A percentile compares a stretch with the other conserved stretches of the same genome.
Evolutionary conservation across 1,140 invertebrate species (phyloP).

Genomic region (Ladona fulva): DNA sequence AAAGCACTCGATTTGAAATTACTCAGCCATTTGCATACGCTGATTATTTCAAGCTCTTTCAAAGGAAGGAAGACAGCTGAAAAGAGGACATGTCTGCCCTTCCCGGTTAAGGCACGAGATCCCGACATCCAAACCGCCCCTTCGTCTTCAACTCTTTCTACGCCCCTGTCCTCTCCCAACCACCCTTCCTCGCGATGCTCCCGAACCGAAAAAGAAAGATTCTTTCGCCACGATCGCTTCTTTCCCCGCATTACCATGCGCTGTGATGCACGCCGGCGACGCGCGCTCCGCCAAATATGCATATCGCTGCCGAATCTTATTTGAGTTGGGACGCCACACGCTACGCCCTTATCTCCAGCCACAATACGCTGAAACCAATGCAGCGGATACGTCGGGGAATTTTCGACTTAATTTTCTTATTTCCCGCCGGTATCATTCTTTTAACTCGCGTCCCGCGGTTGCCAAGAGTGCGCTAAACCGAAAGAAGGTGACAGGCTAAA

Average conservation of each 20-base stretch:
- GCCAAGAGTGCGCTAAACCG: neutral
- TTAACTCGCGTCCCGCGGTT: no score
- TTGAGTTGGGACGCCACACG: neutral
- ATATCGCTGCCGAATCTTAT: neutral
- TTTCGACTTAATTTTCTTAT: neutral
- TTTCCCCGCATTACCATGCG: neutral
- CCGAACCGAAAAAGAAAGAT: no score
- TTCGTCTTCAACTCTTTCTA: neutral
- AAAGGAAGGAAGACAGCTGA: no score
- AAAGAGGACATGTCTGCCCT: no score
- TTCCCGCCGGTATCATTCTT: no score
- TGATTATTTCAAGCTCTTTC: no score
- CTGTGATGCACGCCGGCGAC: neutral
- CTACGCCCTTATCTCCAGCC: neutral
- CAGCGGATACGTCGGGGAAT: neutral
- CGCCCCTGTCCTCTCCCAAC: neutral
- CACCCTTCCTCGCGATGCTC: no score
- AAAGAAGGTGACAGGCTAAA: neutral
- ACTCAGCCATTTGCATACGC: no score
- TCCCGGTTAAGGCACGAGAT: no score
- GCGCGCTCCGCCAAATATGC: neutral
- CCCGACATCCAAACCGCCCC: no score
- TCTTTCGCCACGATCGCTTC: no score
- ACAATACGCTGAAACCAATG: neutral
- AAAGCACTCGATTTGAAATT: no score